Conservation (phyloP, 2,888 invertebrate genomes). For the Conchocele bisecta region DNA sequence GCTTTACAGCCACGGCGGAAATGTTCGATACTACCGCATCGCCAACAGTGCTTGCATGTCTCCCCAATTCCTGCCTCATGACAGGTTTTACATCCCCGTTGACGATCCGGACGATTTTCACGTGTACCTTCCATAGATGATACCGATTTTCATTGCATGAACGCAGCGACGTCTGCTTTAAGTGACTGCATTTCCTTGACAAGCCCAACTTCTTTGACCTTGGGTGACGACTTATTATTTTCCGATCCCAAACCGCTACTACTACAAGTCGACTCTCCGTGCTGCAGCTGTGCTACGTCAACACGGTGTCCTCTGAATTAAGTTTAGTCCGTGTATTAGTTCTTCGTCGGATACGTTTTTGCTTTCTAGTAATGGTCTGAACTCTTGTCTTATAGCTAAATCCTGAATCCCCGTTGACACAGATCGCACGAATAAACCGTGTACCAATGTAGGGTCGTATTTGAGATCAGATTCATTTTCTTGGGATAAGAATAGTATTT, state of each 20-base stretch:
- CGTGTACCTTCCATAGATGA: no score
- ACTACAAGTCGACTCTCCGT: no score
- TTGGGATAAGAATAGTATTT: constrained; percentile 4
- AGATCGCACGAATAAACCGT: constrained; percentile 6
- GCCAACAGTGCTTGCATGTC: constrained; percentile 27
- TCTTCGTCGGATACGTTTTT: constrained; percentile 4
- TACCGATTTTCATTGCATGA: no score
- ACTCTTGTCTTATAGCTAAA: constrained; percentile 6
- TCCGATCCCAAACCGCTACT: no score
- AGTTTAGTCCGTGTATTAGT: constrained; percentile 4
- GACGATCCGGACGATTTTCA: no score
- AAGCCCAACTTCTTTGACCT: no score
- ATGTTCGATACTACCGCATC: constrained; percentile 22
- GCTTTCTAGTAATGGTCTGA: constrained; percentile 9
- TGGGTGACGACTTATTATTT: no score
- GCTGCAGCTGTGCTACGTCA: no score
- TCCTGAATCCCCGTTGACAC: constrained; percentile 6
- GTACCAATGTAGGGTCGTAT: constrained; percentile 12
- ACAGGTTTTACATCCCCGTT: no score
- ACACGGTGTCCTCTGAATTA: no score
- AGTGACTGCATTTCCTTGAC: no score
- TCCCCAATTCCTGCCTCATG: not conserved
- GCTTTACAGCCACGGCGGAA: constrained; percentile 10
- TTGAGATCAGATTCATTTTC: constrained; percentile 10
- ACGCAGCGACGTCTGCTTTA: no score